phyloP scores from a whole-genome alignment of 1,140 invertebrate species.

The Ptiloglossa arizonensis region DNA sequence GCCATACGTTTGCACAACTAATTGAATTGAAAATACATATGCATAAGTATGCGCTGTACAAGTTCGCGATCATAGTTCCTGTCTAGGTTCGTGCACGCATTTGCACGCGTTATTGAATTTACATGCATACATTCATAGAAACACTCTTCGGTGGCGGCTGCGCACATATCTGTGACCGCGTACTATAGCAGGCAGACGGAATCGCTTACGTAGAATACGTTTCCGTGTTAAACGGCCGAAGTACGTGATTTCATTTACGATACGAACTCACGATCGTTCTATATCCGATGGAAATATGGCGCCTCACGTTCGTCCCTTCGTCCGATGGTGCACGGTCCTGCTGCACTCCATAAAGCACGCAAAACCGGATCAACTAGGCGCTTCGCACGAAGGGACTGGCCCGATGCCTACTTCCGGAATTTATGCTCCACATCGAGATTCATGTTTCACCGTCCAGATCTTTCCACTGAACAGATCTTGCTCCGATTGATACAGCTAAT shows the following conservation, averaged over 20 bases:
- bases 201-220: slow-evolving; percentile 64
- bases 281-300: slow-evolving; percentile 71
- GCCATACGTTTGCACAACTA: background rate
- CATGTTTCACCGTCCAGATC: slow-evolving; percentile 7
- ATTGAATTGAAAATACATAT: slow-evolving; percentile 24
- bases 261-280: slow-evolving; percentile 76
- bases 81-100: slow-evolving; percentile 18
- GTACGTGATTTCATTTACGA: slow-evolving; percentile 81
- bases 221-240: slow-evolving; percentile 71
- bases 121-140: slow-evolving; percentile 35
- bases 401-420: slow-evolving; percentile 44
- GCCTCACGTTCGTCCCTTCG: slow-evolving; percentile 56
- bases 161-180: background rate
- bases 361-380: slow-evolving; percentile 55
- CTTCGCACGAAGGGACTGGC: slow-evolving; percentile 48
- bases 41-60: background rate
- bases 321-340: slow-evolving; percentile 29
- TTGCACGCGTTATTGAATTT: slow-evolving; percentile 24
- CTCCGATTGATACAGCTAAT: slow-evolving; percentile 18
- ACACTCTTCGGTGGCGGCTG: background rate
- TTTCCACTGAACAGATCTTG: slow-evolving; percentile 18
- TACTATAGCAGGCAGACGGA: slow-evolving; percentile 35
- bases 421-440: slow-evolving; percentile 53
- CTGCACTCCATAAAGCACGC: slow-evolving; percentile 62
- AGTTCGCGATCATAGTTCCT: slow-evolving; percentile 15